Evolutionary conservation across 2,113 vertebrate genomes (phyloP).

Genomic region (Odocoileus virginianus): DNA sequence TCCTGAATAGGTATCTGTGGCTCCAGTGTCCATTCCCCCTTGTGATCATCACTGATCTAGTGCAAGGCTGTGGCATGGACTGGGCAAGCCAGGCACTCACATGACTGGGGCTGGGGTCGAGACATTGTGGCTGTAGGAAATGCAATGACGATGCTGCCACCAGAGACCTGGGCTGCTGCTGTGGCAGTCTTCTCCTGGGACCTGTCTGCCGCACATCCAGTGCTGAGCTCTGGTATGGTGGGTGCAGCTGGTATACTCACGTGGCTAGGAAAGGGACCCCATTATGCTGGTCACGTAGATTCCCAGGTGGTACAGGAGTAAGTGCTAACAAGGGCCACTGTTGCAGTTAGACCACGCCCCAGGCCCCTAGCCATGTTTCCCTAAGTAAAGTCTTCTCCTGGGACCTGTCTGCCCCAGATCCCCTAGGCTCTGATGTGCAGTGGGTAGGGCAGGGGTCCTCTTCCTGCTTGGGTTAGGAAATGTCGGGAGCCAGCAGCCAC

Average conservation of each 20-base stretch:
- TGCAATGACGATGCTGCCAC: neutral
- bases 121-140: neutral
- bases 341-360: neutral
- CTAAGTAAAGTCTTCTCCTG: neutral
- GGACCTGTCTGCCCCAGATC: neutral
- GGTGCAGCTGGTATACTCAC: neutral
- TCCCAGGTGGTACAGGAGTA: neutral
- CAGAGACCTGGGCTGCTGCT: neutral
- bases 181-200: neutral
- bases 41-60: neutral
- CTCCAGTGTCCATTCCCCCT: neutral
- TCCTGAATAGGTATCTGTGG: neutral
- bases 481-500: neutral
- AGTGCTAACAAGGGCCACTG: neutral
- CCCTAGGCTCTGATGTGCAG: neutral
- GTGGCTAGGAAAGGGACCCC: neutral
- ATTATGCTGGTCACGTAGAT: neutral
- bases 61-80: neutral
- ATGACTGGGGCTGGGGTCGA: neutral
- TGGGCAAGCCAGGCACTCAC: neutral
- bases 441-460: neutral
- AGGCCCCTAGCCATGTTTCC: neutral
- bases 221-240: neutral
- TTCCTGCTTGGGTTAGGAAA: neutral
- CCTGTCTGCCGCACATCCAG: neutral